Evolutionary conservation across 2,113 vertebrate species (phyloP), one percentile per base, ranked within the genome.

Genomic region (Dinomys branickii): DNA sequence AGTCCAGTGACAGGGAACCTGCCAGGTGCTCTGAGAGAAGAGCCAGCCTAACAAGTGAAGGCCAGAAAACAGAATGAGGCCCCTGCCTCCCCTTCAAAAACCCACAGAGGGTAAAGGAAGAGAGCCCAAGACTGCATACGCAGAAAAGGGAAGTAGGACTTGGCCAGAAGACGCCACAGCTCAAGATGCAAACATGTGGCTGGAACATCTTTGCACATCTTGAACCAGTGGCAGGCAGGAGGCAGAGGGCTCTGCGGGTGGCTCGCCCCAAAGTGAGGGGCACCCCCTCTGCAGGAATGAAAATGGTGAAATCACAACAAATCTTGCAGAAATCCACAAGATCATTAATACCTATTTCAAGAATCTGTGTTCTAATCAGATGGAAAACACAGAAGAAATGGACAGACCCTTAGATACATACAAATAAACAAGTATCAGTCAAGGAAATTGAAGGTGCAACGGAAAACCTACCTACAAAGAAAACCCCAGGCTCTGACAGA

Each of bases 71-170:
- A 73, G 38, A 97, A 88, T 52, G 35, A 71, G 69, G 54, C 26
- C 33, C 52, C 47, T 50, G 47, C 47, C 3, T 10, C 4, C 19
- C 10, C 26, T 5, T 6, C 59, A 52, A 95, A 90, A 81, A 54
- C 7, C n/a, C 78, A 52, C 80, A 89, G 73, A 85, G 80, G 73
- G 50, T 47, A 89, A 96, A 88, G 35, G 52, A 80, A 85, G 80
- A 77, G 1, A 47, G 82, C 24, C 28, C 3, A 33, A 78, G 61
- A 69, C 69, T 63, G 82, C 44, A 85, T 88, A 77, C 44, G 19
- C 59, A 93, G 30, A 97, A 95, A 96, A 90, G 63, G 47, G 95
- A 97, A 96, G 92, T 80, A 14, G 12, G 63, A 54, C 30, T 4
- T 30, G 73, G 28, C n/a, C 61, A 13, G 22, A 67, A 24, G 80